Base-by-base conservation (phyloP, 2,888 invertebrate species). In the Eupsilia transversa region DNA sequence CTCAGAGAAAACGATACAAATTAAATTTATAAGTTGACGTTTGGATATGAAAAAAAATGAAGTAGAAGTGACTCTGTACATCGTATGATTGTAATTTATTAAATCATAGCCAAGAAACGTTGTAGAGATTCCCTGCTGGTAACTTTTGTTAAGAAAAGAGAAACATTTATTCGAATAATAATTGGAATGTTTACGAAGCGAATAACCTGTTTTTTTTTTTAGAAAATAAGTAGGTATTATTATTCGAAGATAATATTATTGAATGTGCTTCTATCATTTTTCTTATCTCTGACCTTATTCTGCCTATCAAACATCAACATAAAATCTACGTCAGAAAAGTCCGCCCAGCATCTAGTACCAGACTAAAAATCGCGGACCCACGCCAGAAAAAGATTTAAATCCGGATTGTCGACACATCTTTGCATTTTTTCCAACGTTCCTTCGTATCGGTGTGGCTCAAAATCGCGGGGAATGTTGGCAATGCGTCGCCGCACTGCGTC, bases 401-500 rank as follows among this genome's bases (percentile, higher is more conserved):
- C 80, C 71, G 23, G 69, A 43, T 57, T 41, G 69, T 56, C 69
- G 81, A 63, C 80, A 77, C 71, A 74, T 81, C 86, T 81, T 86
- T 79, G 65, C 72, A 80, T 82, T 80, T 82, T 79, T 74, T 76
- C 65, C 67, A 70, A 75, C 79, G 80, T 85, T 68, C 82, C 77
- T 81, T 66, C 72, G 78, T 74, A 80, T 83, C 78, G 77, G 86
- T 66, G 83, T 83, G 74, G 82, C 64, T 81, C 72, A 73, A 83
- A 79, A 79, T 71, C 70, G 60, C 77, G 71, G 61, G 82, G 87
- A 85, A 90, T 90, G 92, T 82, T 83, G 69, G 88, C 85, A 85
- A 90, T 91, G 90, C 91, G 89, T 86, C 89, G 89, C 83, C 91
- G 89, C 92, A 92, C 83, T 92, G 92, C 90, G 91, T 82, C 72